These are phyloP conservation scores for Magallana ariakensis DNA, from an alignment of 1,140 invertebrate genomes.

Conservation along the genomic window DNA sequence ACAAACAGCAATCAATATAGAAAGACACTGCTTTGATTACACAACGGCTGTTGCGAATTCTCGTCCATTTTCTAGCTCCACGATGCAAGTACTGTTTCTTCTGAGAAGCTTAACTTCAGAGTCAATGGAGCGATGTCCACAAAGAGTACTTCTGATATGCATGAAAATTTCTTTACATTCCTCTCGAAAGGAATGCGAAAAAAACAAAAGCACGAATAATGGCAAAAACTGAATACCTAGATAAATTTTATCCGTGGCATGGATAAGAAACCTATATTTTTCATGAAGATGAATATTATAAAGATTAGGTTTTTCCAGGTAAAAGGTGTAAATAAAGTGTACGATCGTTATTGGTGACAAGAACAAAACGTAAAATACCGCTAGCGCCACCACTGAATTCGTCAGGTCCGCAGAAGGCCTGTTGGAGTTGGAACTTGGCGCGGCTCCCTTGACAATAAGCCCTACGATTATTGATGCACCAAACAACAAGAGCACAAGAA, in stretches of 20 bases:
- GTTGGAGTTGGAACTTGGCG: neutral
- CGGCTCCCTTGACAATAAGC: neutral
- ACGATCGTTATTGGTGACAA: conserved; percentile 16
- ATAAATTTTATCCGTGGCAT: conserved; percentile 24
- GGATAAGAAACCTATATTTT: neutral
- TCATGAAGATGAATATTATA: neutral
- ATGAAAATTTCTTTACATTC: conserved; percentile 46
- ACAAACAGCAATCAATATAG: neutral
- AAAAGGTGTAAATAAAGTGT: conserved; percentile 33
- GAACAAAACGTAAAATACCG: conserved; percentile 26
- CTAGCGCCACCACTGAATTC: conserved; percentile 38
- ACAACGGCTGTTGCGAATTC: neutral
- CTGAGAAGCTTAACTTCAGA: neutral
- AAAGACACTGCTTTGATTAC: neutral
- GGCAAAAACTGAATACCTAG: conserved; percentile 31
- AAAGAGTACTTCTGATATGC: neutral
- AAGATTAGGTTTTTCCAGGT: neutral
- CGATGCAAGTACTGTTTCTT: conserved; percentile 4
- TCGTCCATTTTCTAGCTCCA: conserved; percentile 1
- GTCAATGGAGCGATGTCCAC: neutral
- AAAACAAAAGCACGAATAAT: conserved; percentile 49
- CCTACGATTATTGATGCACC: conserved; percentile 14
- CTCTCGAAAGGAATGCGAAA: conserved; percentile 52
- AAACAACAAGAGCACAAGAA: conserved; percentile 42
- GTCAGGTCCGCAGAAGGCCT: conserved; percentile 41